phyloP scores from a whole-genome alignment of 1,140 invertebrate species.

The Lepidurus apus region DNA sequence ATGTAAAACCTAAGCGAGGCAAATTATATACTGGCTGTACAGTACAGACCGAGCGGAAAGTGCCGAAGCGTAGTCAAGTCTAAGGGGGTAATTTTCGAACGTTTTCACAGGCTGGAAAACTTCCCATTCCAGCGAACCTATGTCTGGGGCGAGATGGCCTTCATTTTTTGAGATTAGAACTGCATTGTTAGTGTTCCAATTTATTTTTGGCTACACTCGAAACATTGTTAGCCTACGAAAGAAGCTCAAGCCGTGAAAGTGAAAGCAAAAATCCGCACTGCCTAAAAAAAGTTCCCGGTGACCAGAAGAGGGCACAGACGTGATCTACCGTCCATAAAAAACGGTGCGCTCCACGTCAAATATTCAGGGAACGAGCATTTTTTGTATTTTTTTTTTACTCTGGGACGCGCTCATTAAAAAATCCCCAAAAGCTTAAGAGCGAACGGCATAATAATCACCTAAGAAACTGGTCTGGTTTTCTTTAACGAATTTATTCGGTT shows the following conservation, averaged over 20 bases:
- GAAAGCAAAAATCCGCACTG: not conserved
- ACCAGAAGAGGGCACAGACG: conserved; percentile 8
- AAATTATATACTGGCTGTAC: conserved; percentile 10
- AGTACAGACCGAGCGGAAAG: not conserved
- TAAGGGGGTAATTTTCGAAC: conserved; percentile 9
- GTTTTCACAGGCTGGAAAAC: not conserved
- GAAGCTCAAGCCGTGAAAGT: not conserved
- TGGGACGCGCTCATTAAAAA: not conserved
- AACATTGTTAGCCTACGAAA: not conserved
- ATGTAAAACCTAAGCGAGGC: not conserved
- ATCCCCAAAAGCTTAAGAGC: not conserved
- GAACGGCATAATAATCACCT: not conserved
- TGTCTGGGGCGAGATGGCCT: not conserved
- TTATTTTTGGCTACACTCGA: not conserved
- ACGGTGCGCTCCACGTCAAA: not conserved
- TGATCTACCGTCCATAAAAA: conserved; percentile 6
- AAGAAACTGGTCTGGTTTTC: not conserved
- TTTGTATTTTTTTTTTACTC: not conserved
- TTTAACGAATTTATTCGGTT: not conserved
- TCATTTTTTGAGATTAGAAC: not conserved
- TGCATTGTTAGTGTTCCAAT: not conserved
- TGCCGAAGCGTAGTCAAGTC: not conserved
- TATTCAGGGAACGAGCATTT: not conserved
- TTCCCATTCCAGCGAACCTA: not conserved
- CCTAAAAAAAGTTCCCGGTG: not conserved